Evolutionary conservation across 2,888 invertebrate genomes (phyloP).

Genomic region (Diarsia mendica): DNA sequence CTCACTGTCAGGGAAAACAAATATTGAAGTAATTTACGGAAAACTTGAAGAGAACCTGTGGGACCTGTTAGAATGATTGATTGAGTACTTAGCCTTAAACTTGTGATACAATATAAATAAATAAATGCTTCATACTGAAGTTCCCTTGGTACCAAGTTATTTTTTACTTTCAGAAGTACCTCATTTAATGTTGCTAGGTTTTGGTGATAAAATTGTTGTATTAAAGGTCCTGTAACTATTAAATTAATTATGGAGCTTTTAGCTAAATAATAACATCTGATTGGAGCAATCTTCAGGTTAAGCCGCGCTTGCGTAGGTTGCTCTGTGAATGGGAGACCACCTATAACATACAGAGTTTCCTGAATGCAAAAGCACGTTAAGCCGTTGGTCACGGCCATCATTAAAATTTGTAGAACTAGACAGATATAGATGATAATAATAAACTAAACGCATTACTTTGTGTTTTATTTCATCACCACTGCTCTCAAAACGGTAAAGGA

Average conservation of each 20-base stretch:
- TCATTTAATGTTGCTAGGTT: neutral
- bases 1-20: constrained; percentile 38
- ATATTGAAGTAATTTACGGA: constrained; percentile 46
- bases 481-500: too few relatives aligned
- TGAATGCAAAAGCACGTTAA: too few relatives aligned
- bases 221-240: neutral
- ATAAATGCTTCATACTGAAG: constrained; percentile 11
- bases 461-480: too few relatives aligned
- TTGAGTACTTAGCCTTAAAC: constrained; percentile 52
- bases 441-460: too few relatives aligned
- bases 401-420: too few relatives aligned
- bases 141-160: constrained; percentile 1
- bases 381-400: too few relatives aligned
- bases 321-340: too few relatives aligned
- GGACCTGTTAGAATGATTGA: constrained; percentile 55
- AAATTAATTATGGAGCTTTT: neutral
- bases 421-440: too few relatives aligned
- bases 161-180: neutral
- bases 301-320: too few relatives aligned
- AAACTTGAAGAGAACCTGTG: constrained; percentile 42
- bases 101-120: constrained; percentile 33
- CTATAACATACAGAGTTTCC: too few relatives aligned
- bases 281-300: too few relatives aligned
- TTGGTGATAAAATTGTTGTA: neutral
- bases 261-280: too few relatives aligned